These are phyloP conservation scores for Drosophila kikkawai DNA, from an alignment of 1,140 invertebrate species.

Conservation along the genomic window DNA sequence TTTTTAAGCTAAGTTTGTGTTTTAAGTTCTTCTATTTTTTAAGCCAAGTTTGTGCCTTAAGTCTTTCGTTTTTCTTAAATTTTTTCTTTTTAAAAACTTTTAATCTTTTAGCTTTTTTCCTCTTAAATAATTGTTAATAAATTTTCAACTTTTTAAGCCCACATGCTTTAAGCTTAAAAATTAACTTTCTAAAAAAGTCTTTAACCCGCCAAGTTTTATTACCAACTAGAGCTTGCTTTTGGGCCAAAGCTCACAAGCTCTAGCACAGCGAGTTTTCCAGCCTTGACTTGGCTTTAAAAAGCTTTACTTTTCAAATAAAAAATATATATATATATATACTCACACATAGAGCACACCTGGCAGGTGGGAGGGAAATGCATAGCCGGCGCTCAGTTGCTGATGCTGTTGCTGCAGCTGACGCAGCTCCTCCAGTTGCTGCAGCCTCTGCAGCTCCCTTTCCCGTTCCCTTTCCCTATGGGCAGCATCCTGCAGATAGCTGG, in stretches of 20 bases:
- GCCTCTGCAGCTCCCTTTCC: slow-evolving; percentile 33
- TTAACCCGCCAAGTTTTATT: background rate
- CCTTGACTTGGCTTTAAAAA: background rate
- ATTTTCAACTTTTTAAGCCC: background rate
- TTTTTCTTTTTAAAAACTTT: too few relatives aligned
- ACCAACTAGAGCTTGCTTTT: background rate
- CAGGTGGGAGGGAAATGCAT: slow-evolving; percentile 56
- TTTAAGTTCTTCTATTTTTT: background rate
- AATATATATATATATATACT: slow-evolving; percentile 12
- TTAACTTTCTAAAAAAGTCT: background rate
- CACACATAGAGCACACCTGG: slow-evolving; percentile 54
- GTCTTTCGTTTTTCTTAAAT: background rate
- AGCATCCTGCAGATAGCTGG: slow-evolving; percentile 63
- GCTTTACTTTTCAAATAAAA: background rate
- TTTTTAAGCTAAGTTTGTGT: background rate
- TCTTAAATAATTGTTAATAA: background rate
- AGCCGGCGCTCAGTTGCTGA: slow-evolving; percentile 67
- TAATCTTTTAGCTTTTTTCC: too few relatives aligned
- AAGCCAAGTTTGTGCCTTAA: slow-evolving; percentile 3
- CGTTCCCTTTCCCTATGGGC: slow-evolving; percentile 48
- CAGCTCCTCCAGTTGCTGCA: slow-evolving; percentile 43
- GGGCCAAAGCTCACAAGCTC: background rate
- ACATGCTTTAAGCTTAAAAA: background rate
- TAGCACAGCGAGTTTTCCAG: background rate
- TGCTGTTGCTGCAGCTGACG: slow-evolving; percentile 59